Evolutionary conservation across 2,888 invertebrate genomes (phyloP), one percentile per base, ranked within the genome.

Genomic region (Rugalucina vietnamica): DNA sequence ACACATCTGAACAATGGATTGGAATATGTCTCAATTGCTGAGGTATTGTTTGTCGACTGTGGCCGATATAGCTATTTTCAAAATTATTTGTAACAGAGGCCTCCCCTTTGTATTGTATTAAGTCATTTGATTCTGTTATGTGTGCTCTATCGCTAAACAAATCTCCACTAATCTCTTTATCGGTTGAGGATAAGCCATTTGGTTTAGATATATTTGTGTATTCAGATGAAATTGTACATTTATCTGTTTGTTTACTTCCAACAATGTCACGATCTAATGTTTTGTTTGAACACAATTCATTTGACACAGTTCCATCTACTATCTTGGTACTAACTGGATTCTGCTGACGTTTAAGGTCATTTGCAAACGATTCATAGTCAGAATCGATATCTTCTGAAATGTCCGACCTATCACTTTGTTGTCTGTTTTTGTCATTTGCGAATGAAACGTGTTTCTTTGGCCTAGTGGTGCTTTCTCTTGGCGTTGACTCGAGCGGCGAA

Each of bases 51-150:
- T 43, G 72, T 32, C 27, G 29, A 43, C 21, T 39, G 29, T 24
- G 49, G 39, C 27, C 72, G 72, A 43, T 39, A 43, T 39, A 29
- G 43, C 43, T 39, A 72, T 72, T 72, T 72, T 43, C 43, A 72
- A 72, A 10, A 29, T 39, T 14, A 43, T 72, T 39, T 49, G 39
- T 72, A 72, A 43, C 72, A 43, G 43, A 72, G 72, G 49, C 39
- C 72, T 39, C 49, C 72, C 49, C 72, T 43, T 49, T 72, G 72
- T 43, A 72, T 72, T 72, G 72, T 72, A 24, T 39, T 24, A 24
- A 43, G 72, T 72, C 43, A 72, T 43, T 72, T 72, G 72, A 72
- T 49, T 72, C 72, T 72, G 72, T 72, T 43, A 43, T 72, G 49
- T 27, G 72, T 49, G 24, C 14, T 37, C 39, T 72, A 72, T 72